Evolutionary conservation across 2,797 vertebrate genomes (phyloP).

Genomic region (Hylomyscus alleni): DNA sequence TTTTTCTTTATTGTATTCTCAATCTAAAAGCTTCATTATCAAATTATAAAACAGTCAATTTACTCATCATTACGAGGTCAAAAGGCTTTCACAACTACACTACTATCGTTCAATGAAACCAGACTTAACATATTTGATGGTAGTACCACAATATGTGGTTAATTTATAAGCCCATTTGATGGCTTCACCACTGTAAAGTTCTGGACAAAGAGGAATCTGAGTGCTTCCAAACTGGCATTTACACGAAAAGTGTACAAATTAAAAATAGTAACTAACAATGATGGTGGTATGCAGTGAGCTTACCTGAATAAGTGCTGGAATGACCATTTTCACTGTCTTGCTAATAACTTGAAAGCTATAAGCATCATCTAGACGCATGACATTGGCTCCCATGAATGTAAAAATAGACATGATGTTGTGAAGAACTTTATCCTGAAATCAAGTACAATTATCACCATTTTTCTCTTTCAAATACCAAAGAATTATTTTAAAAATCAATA

Average conservation of each 20-base stretch:
- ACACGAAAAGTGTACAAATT: background rate
- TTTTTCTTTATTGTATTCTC: background rate
- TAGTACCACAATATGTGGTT: background rate
- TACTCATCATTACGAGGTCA: background rate
- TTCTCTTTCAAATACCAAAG: conserved; percentile 48
- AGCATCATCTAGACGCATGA: conserved; percentile 96
- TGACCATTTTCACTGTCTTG: conserved; percentile 96
- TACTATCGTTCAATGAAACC: background rate
- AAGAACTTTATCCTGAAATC: conserved; percentile 96
- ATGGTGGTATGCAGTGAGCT: conserved; percentile 13
- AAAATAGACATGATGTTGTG: conserved; percentile 99
- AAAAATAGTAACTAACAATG: background rate
- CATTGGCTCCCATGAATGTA: conserved; percentile 98
- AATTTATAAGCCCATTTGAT: background rate
- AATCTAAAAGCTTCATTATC: background rate
- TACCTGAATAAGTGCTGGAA: conserved; percentile 97
- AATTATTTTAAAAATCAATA: conserved; percentile 23
- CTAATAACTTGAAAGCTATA: conserved; percentile 99
- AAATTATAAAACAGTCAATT: conserved; percentile 9
- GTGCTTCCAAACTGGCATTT: conserved; percentile 12
- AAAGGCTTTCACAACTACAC: background rate
- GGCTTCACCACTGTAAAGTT: background rate
- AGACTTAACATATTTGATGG: background rate
- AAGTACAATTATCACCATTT: conserved; percentile 51
- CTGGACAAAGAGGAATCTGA: background rate